A percentile compares a stretch with the other conserved stretches of the same genome.
phyloP scores from a whole-genome alignment of 2,888 invertebrate species.

The Phyllotreta striolata region DNA sequence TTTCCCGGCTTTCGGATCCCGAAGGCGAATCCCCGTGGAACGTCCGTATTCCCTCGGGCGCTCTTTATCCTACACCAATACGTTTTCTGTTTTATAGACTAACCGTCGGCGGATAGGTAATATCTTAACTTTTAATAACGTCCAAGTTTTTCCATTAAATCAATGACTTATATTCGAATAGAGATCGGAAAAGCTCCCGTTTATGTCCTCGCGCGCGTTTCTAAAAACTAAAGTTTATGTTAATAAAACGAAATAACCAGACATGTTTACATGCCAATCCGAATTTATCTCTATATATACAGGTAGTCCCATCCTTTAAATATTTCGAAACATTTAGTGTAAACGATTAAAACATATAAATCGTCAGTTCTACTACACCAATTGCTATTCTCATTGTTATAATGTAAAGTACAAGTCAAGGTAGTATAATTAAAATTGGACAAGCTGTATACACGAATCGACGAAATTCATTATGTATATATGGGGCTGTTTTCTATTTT shows the following conservation, averaged over 20 bases:
- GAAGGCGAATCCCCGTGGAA: constrained; percentile 19
- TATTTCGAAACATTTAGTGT: background rate
- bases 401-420: background rate
- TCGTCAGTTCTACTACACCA: too few relatives aligned
- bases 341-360: too few relatives aligned
- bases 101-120: constrained; percentile 50
- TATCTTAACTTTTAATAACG: constrained; percentile 57
- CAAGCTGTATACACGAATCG: constrained; percentile 18
- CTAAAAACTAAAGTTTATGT: constrained; percentile 34
- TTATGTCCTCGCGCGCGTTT: constrained; percentile 32
- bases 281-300: constrained; percentile 20
- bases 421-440: background rate
- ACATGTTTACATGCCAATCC: constrained; percentile 41
- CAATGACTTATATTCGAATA: constrained; percentile 50
- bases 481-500: constrained; percentile 29
- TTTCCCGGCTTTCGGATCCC: constrained; percentile 20
- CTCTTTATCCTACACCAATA: constrained; percentile 45
- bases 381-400: background rate
- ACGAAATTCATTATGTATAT: constrained; percentile 32
- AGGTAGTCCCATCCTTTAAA: constrained; percentile 18
- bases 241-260: constrained; percentile 39
- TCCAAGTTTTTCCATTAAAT: constrained; percentile 59
- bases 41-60: constrained; percentile 24
- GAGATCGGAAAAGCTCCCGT: constrained; percentile 39
- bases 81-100: constrained; percentile 54